Base-by-base conservation (phyloP, 2,888 invertebrate genomes). In the Protodeltote pygarga region DNA sequence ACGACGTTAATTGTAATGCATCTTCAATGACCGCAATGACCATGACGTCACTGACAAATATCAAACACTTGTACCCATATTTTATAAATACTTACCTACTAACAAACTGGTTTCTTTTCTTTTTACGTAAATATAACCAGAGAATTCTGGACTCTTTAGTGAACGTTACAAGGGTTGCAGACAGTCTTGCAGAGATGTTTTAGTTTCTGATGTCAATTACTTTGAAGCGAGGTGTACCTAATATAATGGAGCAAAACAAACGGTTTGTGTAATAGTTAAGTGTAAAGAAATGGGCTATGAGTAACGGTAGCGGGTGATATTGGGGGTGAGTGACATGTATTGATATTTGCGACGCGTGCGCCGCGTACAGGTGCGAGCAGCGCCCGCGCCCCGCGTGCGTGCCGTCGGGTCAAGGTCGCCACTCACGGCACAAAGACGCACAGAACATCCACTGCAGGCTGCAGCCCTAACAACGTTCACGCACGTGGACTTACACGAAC, bases 281-380 rank as follows among this genome's bases (percentile, higher is more conserved):
- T 14, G 23, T 25, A 24, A 35, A 27, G 5, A 32, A 39, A 24
- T 25, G 25, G 31, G 31, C 29, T 42, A n/a, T n/a, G 23, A 34
- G 46, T 71, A 73, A 72, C 70, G 71, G 73, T 44, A 63, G 51
- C 52, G 20, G 29, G 37, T 53, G 58, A 42, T 57, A 39, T 52
- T 62, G 69, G 69, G 81, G 86, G 85, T 84, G 83, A 85, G 71
- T 80, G 86, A 85, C 87, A 82, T 73, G 71, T 62, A 81, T 65
- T 84, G 86, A 79, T 87, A 83, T 85, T 86, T 79, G 68, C 64
- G 74, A 71, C 62, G 75, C 75, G 71, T 75, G 67, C 64, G 65
- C 67, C 59, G 70, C 54, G 63, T 45, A 57, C 65, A 64, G 51
- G 61, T 44, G 48, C 52, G 50, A 41, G 55, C 24, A 51, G 50